Conservation (phyloP, 2,797 vertebrate species). For the Anguilla obscura region DNA sequence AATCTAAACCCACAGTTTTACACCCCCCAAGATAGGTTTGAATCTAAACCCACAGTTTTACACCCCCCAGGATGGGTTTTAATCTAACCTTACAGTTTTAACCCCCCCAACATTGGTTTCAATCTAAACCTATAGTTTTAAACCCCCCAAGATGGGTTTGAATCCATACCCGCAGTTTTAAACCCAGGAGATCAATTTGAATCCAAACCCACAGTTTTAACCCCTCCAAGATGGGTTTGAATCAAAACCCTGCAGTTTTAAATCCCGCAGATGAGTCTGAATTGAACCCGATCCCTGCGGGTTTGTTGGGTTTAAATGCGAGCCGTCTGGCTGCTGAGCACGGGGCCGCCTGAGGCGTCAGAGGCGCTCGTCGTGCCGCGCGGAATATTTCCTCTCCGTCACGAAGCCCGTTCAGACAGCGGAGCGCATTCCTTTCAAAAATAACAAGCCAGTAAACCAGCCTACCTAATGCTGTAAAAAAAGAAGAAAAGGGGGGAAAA, state of each 20-base stretch:
- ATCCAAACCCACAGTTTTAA: no score
- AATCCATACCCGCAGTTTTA: no score
- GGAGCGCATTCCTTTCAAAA: slow-evolving; percentile 34
- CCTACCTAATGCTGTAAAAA: slow-evolving; percentile 21
- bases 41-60: no score
- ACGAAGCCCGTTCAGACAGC: slow-evolving; percentile 24
- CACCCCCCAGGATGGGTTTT: no score
- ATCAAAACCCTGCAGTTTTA: neutral
- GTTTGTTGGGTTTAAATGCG: slow-evolving; percentile 29
- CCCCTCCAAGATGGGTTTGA: no score
- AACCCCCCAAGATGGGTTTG: no score
- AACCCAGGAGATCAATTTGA: no score
- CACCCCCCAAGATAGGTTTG: no score
- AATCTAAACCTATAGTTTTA: no score
- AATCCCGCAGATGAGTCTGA: neutral
- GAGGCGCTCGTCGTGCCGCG: slow-evolving; percentile 21
- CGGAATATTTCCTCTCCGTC: slow-evolving; percentile 39
- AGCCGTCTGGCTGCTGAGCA: slow-evolving; percentile 34
- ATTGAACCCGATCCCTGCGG: neutral
- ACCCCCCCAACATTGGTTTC: no score
- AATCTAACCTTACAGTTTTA: no score
- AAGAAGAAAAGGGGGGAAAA: neutral
- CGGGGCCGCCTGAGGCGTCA: slow-evolving; percentile 39
- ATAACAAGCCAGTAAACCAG: slow-evolving; percentile 36
- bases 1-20: no score